Conservation (phyloP, 2,113 vertebrate genomes). For the Tyrannus savana region DNA sequence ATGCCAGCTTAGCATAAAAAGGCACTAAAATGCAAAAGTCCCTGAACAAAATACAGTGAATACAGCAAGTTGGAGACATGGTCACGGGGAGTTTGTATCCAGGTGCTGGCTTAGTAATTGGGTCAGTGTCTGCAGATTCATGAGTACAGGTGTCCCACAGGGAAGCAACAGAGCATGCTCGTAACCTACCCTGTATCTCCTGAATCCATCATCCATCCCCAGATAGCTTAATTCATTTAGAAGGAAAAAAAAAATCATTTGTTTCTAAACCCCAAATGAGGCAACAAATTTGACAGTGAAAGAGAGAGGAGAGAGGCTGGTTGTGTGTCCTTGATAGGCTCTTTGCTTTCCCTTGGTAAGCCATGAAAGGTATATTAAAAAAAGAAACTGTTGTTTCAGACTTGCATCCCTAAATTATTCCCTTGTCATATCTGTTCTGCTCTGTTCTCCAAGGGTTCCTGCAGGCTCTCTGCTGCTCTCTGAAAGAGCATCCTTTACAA, state of each 20-base stretch:
- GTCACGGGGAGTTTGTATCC: conserved; percentile 51
- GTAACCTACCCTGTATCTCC: conserved; percentile 12
- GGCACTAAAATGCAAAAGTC: not conserved
- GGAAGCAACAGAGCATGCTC: conserved; percentile 63
- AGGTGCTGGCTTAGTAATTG: conserved; percentile 66
- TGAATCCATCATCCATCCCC: conserved; percentile 65
- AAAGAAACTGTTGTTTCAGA: conserved; percentile 4
- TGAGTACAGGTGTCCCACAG: conserved; percentile 47
- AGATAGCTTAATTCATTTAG: conserved; percentile 69
- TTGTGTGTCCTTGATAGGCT: conserved; percentile 49
- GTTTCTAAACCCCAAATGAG: conserved; percentile 46
- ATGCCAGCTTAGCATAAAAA: conserved; percentile 51
- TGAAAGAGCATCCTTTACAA: not conserved
- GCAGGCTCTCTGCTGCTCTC: not conserved
- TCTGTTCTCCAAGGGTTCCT: conserved; percentile 15
- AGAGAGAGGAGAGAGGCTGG: conserved; percentile 10
- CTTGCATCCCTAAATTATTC: conserved; percentile 21
- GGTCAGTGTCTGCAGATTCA: conserved; percentile 66
- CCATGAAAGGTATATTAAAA: conserved; percentile 4
- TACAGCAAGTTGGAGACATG: conserved; percentile 4
- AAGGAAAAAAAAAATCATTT: not conserved
- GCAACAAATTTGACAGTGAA: conserved; percentile 58
- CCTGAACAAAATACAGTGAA: conserved; percentile 41
- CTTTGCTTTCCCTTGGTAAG: not conserved
- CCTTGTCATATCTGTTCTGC: not conserved